A percentile compares a stretch with the other conserved stretches of the same genome.
phyloP scores from a whole-genome alignment of 1,140 invertebrate species.

The Geopemphigus sp. region DNA sequence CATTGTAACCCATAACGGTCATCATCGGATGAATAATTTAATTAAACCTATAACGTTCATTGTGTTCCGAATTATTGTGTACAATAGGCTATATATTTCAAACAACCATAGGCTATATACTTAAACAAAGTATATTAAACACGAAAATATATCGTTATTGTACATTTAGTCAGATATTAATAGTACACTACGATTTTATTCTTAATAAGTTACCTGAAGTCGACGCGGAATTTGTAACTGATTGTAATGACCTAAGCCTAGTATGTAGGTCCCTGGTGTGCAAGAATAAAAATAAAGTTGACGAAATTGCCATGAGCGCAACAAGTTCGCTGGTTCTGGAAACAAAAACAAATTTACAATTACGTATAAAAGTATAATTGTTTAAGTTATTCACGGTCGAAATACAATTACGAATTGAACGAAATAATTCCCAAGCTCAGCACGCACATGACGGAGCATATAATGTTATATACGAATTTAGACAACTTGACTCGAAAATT shows the following conservation, averaged over 20 bases:
- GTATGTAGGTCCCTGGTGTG: conserved; percentile 41
- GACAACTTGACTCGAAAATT: background rate
- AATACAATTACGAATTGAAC: background rate
- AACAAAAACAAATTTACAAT: conserved; percentile 20
- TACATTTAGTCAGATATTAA: too few species aligned
- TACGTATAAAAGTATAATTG: background rate
- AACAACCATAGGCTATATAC: too few species aligned
- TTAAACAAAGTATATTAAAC: too few species aligned
- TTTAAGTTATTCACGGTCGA: background rate
- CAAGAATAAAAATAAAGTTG: conserved; percentile 44
- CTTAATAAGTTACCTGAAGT: conserved; percentile 22
- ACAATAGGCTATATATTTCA: too few species aligned
- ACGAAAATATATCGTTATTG: too few species aligned
- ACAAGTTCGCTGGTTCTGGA: conserved; percentile 43
- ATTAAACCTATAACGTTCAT: background rate
- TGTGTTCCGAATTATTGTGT: background rate
- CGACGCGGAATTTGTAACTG: conserved; percentile 38
- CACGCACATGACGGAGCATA: background rate
- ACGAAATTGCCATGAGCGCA: conserved; percentile 37
- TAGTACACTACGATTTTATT: background rate
- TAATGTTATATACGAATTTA: background rate
- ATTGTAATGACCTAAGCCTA: conserved; percentile 34
- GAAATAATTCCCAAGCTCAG: background rate
- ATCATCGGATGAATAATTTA: background rate
- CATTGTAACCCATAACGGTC: background rate